A percentile compares a stretch with the other conserved stretches of the same genome.
These are phyloP conservation scores for Actinia tenebrosa DNA, from an alignment of 64 coral and sea anemone genomes.

Conservation along the genomic window DNA sequence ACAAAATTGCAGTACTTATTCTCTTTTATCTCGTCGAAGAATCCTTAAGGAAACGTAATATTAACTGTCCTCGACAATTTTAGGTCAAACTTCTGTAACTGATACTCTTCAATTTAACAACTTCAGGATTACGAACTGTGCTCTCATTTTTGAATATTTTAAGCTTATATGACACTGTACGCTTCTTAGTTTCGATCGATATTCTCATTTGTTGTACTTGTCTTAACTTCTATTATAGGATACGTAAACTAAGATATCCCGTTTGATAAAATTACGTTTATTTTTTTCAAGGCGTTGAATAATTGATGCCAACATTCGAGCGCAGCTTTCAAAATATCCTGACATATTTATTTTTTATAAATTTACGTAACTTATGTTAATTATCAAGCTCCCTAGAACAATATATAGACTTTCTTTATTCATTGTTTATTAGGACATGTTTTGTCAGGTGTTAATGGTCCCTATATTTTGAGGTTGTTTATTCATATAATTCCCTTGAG, in stretches of 20 bases:
- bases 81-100: background rate
- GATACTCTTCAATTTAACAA: background rate
- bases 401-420: too few relatives aligned
- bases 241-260: background rate
- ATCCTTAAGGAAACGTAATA: background rate
- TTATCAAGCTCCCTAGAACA: too few relatives aligned
- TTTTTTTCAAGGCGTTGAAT: background rate
- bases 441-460: background rate
- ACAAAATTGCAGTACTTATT: background rate
- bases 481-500: too few relatives aligned
- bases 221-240: background rate
- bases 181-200: too few relatives aligned
- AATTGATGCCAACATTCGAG: background rate
- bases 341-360: background rate
- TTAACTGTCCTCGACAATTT: background rate
- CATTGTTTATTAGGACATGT: background rate
- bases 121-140: too few relatives aligned
- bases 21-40: background rate
- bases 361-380: background rate
- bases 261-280: background rate
- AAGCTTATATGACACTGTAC: too few relatives aligned
- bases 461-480: too few relatives aligned
- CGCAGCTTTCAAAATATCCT: background rate
- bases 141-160: too few relatives aligned
- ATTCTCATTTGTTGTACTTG: background rate